Evolutionary conservation across 2,113 vertebrate genomes (phyloP).

Genomic region (Poecile atricapillus): DNA sequence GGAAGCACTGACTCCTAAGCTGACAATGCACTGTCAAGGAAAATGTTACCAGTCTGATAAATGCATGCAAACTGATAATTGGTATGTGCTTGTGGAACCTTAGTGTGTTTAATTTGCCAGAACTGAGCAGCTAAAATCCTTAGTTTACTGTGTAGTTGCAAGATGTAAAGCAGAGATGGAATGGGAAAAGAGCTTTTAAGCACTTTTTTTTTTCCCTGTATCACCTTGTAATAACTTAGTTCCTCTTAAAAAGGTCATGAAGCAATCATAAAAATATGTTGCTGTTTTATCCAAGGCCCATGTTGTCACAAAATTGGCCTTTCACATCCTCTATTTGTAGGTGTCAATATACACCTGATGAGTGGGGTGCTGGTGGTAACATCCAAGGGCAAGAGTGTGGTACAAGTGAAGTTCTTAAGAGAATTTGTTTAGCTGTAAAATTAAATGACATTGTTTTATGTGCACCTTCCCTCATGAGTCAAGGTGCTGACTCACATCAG

Average conservation of each 20-base stretch:
- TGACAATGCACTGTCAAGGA: not conserved
- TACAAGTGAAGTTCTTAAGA: not conserved
- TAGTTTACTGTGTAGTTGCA: not conserved
- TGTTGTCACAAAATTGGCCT: not conserved
- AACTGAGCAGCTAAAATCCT: not conserved
- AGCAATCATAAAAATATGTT: fast-evolving
- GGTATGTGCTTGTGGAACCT: not conserved
- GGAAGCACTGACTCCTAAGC: not conserved
- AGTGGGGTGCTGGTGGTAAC: not conserved
- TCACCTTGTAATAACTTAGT: not conserved
- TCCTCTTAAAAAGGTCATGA: not conserved
- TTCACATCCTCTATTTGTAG: not conserved
- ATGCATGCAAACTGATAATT: not conserved
- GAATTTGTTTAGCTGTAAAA: not conserved
- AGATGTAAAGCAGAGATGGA: not conserved
- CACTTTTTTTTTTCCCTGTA: not conserved
- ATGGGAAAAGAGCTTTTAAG: not conserved
- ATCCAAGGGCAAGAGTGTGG: not conserved
- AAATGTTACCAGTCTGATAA: not conserved
- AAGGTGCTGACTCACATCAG: not conserved
- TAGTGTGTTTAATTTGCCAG: not conserved
- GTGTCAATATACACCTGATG: not conserved
- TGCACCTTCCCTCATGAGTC: not conserved
- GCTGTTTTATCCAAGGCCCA: not conserved
- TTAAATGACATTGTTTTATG: not conserved